A percentile compares a stretch with the other conserved stretches of the same genome.
These are phyloP conservation scores for Rhinogobius similis DNA, from an alignment of 2,113 vertebrate species.

Conservation along the genomic window DNA sequence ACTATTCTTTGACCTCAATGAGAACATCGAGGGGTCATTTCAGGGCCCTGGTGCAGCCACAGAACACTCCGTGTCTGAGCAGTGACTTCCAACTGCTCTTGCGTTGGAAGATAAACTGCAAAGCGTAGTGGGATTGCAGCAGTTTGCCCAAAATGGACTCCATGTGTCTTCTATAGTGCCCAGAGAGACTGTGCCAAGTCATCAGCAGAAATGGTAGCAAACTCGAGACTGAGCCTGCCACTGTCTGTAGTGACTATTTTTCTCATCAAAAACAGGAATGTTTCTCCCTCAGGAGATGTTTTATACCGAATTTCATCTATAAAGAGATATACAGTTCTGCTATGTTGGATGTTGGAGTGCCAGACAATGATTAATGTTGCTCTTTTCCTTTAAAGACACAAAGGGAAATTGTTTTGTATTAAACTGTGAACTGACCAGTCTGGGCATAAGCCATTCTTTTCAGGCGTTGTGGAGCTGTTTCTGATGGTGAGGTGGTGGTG, in stretches of 20 bases:
- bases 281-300: conserved; percentile 75
- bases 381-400: conserved; percentile 44
- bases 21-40: conserved; percentile 50
- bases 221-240: conserved; percentile 66
- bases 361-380: conserved; percentile 45
- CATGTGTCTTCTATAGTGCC: conserved; percentile 51
- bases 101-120: conserved; percentile 27
- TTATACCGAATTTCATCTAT: conserved; percentile 65
- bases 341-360: conserved; percentile 44
- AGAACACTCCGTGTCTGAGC: conserved; percentile 37
- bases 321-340: conserved; percentile 38
- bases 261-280: conserved; percentile 71
- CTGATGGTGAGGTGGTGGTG: conserved; percentile 58
- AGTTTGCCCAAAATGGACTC: conserved; percentile 50
- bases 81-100: conserved; percentile 34
- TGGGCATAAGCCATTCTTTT: conserved; percentile 52
- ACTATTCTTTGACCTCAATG: conserved; percentile 79
- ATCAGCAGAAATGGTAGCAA: conserved; percentile 82
- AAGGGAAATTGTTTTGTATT: conserved; percentile 57
- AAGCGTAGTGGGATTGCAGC: conserved; percentile 35
- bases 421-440: conserved; percentile 57
- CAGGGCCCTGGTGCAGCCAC: conserved; percentile 32
- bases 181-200: conserved; percentile 72
- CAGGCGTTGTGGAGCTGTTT: conserved; percentile 62
- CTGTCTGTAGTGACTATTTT: conserved; percentile 62